Conservation (phyloP, 2,888 invertebrate genomes). For the Brachypterus glaber region DNA sequence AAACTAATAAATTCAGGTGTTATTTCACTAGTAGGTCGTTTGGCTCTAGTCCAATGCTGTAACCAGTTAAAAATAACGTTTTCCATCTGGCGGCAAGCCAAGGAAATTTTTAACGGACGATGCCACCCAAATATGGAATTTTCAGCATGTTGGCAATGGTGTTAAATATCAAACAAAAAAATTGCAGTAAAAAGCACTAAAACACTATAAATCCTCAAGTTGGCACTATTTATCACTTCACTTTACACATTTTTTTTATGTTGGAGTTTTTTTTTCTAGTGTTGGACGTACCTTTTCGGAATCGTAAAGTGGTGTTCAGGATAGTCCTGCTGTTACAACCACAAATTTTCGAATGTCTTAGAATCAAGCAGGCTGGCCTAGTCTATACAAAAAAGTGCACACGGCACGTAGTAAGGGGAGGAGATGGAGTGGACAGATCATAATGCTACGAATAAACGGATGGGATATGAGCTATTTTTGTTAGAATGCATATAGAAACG, state of each 20-base stretch:
- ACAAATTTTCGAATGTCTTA: slow-evolving; percentile 50
- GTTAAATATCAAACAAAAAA: too few relatives aligned
- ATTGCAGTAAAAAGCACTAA: too few relatives aligned
- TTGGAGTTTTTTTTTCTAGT: too few relatives aligned
- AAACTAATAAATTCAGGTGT: too few relatives aligned
- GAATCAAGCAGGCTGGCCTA: slow-evolving; percentile 43
- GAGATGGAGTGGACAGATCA: slow-evolving; percentile 20
- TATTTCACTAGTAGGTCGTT: slow-evolving; percentile 33
- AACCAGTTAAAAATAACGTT: slow-evolving; percentile 46
- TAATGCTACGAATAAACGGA: slow-evolving; percentile 42
- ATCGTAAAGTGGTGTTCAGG: slow-evolving; percentile 37
- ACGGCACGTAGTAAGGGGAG: slow-evolving; percentile 42
- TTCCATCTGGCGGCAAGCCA: slow-evolving; percentile 28
- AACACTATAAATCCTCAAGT: too few relatives aligned
- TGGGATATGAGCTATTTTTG: slow-evolving; percentile 46
- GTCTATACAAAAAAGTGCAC: slow-evolving; percentile 54
- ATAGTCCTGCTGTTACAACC: slow-evolving; percentile 47
- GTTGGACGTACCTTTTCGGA: slow-evolving; percentile 41
- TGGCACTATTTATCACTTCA: too few relatives aligned
- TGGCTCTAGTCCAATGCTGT: slow-evolving; percentile 35
- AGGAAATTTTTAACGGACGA: slow-evolving; percentile 18
- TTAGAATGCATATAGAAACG: slow-evolving; percentile 36
- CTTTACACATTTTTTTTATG: too few relatives aligned
- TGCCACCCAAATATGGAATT: slow-evolving; percentile 32
- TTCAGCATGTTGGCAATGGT: too few relatives aligned